Base-by-base conservation (phyloP, 2,888 invertebrate species). In the Stenotaenia linearis region DNA sequence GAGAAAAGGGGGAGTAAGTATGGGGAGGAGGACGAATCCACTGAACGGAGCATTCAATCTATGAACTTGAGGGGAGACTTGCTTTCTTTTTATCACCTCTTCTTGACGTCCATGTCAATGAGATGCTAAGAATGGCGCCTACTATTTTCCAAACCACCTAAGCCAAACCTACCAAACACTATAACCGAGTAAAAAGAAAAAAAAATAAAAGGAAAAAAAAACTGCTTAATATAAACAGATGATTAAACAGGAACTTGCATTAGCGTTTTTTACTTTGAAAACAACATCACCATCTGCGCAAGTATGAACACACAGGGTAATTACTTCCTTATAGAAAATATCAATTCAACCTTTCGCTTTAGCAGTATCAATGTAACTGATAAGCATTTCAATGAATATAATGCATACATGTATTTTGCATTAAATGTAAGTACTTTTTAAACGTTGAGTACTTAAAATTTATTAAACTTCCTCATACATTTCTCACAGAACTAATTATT, bases 1-100 rank as follows among this genome's bases (percentile, higher is more conserved):
- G 69, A 28, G 69, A 69, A 69, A 69, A 23, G 69, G 69, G 69
- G 69, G 69, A 69, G 69, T 69, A 25, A 28, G 69, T 69, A 23
- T 28, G 69, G 69, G 69, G 69, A 50, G 69, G 69, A 69, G 69
- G 69, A 28, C 6, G 69, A 69, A 69, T 69, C 69, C 28, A 28
- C 69, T 69, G 69, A 69, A 69, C 69, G 69, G 69, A 69, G 69
- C 69, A 69, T 69, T 69, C 69, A 69, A 69, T 69, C 69, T 69
- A 69, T 69, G 69, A 69, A 69, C 69, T 69, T 69, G 69, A 69
- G 69, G 69, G 69, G 69, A 69, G 69, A 69, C 69, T 69, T 69
- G 69, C 69, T 69, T 69, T 69, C 69, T 69, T 69, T 69, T 69
- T 69, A 69, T 69, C 69, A 69, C 69, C 69, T 69, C 69, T 69